Conservation (phyloP, 2,797 vertebrate genomes). For the Anableps anableps region DNA sequence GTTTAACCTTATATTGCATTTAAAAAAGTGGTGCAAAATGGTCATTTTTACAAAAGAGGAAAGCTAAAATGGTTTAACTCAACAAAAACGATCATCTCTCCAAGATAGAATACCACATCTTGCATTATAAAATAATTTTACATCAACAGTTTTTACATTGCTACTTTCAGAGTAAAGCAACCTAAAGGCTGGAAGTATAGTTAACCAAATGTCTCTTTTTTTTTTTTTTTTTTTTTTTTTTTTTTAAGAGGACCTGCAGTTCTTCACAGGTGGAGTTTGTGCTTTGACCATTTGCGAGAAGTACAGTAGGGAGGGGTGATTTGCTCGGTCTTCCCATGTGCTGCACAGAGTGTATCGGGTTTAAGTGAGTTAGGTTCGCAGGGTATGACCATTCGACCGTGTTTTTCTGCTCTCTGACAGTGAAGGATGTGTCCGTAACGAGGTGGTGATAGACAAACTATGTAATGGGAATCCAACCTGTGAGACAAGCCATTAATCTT, state of each 20-base stretch:
- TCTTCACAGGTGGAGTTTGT: slow-evolving; percentile 9
- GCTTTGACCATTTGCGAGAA: slow-evolving; percentile 28
- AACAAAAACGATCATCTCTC: neutral
- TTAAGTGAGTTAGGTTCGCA: slow-evolving; percentile 39
- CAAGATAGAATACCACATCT: neutral
- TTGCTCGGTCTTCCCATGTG: slow-evolving; percentile 52
- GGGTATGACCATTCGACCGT: slow-evolving; percentile 37
- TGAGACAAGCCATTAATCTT: slow-evolving; percentile 73
- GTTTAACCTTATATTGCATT: slow-evolving; percentile 32
- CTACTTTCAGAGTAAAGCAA: neutral
- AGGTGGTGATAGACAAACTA: slow-evolving; percentile 70
- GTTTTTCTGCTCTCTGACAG: slow-evolving; percentile 45
- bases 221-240: slow-evolving; percentile 15
- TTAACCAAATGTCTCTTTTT: neutral
- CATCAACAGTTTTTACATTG: neutral
- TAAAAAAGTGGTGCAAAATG: slow-evolving; percentile 36
- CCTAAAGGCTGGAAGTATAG: slow-evolving; percentile 9
- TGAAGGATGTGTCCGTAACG: slow-evolving; percentile 74
- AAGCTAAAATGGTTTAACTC: slow-evolving; percentile 1
- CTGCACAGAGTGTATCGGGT: slow-evolving; percentile 60
- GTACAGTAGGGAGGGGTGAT: slow-evolving; percentile 5
- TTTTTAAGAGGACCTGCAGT: slow-evolving; percentile 6
- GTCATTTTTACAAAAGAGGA: slow-evolving; percentile 9
- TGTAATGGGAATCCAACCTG: slow-evolving; percentile 70
- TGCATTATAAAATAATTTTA: slow-evolving; percentile 1